These are phyloP conservation scores for Uromys caudimaculatus DNA, from an alignment of 2,797 vertebrate species.

Conservation along the genomic window DNA sequence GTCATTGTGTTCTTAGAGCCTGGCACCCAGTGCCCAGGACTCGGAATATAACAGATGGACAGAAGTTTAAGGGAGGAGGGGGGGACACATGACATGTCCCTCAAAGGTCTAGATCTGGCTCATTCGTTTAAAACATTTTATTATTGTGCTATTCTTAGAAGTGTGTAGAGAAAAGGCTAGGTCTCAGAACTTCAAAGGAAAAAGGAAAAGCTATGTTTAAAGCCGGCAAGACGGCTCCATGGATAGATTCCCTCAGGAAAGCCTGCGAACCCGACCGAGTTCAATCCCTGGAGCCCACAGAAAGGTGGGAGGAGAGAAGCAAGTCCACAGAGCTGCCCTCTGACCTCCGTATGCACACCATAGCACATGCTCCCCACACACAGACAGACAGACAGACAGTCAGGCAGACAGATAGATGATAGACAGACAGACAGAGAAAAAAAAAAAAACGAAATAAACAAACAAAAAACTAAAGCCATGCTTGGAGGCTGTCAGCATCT, in stretches of 20 bases:
- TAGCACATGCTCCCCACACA: not conserved
- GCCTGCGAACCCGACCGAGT: not conserved
- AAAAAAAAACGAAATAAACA: not conserved
- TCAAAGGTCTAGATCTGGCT: constrained; percentile 3
- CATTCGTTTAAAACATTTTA: not conserved
- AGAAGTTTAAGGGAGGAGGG: not conserved
- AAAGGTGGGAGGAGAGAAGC: not conserved
- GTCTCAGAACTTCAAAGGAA: constrained; percentile 8
- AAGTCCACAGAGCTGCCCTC: not conserved
- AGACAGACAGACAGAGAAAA: no score
- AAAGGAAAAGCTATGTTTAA: not conserved
- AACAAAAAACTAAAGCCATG: not conserved
- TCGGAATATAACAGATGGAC: not conserved
- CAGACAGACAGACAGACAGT: not conserved
- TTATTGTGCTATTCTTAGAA: not conserved
- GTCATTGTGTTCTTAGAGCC: not conserved
- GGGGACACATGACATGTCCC: not conserved
- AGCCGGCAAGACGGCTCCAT: no score
- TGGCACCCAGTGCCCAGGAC: not conserved
- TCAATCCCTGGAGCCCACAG: not conserved
- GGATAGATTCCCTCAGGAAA: not conserved
- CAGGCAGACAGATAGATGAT: no score
- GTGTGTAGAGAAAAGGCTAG: not conserved
- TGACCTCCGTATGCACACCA: not conserved
- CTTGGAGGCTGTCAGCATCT: not conserved